Conservation (phyloP, 1,140 invertebrate species). For the Hyposmocoma kahamanoa region DNA sequence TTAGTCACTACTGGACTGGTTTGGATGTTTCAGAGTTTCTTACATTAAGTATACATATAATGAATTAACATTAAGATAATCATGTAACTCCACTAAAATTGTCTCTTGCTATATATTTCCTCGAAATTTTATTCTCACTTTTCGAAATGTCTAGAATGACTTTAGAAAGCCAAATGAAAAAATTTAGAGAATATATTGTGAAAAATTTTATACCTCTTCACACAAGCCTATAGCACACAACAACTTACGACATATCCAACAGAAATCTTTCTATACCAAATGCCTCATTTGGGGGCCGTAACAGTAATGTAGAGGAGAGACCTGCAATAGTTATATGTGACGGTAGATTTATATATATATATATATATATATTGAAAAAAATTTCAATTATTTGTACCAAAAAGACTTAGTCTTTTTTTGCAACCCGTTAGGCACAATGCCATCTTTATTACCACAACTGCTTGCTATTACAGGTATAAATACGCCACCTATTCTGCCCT, state of each 20-base stretch:
- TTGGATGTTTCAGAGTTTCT: not conserved
- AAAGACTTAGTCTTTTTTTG: no score
- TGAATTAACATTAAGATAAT: not conserved
- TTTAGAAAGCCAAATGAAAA: constrained; percentile 9
- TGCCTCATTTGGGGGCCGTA: not conserved
- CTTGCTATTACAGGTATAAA: no score
- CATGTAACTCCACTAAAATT: not conserved
- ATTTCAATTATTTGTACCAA: constrained; percentile 8
- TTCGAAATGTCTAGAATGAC: constrained; percentile 10
- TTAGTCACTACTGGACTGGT: not conserved
- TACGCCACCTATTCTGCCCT: no score
- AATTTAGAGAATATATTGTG: constrained; percentile 5
- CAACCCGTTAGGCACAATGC: no score
- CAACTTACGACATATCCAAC: constrained; percentile 1
- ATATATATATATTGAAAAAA: constrained; percentile 19
- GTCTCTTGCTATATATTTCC: constrained; percentile 11
- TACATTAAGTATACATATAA: not conserved
- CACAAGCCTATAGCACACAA: constrained; percentile 11
- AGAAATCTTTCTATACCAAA: constrained; percentile 15
- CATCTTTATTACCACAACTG: no score
- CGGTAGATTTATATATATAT: no score
- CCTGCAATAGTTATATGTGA: constrained; percentile 3
- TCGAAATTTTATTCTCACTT: constrained; percentile 14
- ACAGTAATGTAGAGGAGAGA: not conserved
- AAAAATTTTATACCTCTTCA: constrained; percentile 5